Conservation (phyloP, 1,140 invertebrate species). For the Geopemphigus sp. region DNA sequence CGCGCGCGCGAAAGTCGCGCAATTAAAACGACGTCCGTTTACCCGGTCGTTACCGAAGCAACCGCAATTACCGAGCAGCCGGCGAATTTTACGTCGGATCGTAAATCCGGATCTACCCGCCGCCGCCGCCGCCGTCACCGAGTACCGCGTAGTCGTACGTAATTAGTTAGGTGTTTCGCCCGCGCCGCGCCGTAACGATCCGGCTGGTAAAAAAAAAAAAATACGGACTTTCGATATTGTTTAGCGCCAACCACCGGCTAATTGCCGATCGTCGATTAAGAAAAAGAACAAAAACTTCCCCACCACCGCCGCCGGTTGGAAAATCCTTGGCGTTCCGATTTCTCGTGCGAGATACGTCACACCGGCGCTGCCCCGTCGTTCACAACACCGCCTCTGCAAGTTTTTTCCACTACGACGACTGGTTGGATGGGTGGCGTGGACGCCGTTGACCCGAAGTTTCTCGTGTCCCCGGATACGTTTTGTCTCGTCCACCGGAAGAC, state of each 20-base stretch:
- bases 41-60: constrained; percentile 24
- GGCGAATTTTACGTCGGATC: constrained; percentile 16
- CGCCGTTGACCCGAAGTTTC: no score
- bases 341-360: no score
- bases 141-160: no score
- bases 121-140: constrained; percentile 7
- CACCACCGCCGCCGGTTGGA: neutral
- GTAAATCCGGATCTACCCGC: constrained; percentile 28
- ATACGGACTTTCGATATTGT: constrained; percentile 17
- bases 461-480: no score
- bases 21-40: constrained; percentile 32
- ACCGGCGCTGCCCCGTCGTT: no score
- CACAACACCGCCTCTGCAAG: no score
- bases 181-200: neutral
- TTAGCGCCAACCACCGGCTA: neutral
- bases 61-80: constrained; percentile 30
- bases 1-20: no score
- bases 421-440: no score
- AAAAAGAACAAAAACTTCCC: neutral
- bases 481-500: no score
- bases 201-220: constrained; percentile 5
- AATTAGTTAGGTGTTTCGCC: constrained; percentile 8
- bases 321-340: neutral
- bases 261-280: constrained; percentile 3
- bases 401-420: no score